Evolutionary conservation across 2,797 vertebrate species (phyloP).

Genomic region (Epinephelus awoara): DNA sequence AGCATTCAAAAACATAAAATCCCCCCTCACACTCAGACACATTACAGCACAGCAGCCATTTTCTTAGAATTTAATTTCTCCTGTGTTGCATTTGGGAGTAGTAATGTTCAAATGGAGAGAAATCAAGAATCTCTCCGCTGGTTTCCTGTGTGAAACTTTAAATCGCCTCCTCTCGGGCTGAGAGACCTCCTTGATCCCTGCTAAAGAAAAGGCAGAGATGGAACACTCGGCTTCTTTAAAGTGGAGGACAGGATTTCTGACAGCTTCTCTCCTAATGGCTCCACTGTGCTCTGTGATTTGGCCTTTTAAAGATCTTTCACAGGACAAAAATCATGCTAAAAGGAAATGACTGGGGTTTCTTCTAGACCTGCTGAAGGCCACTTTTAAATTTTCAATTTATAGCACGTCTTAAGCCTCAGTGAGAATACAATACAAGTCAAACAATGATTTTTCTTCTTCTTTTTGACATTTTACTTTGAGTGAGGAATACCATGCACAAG

Average conservation of each 20-base stretch:
- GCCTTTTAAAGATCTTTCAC: slow-evolving; percentile 47
- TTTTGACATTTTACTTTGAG: not conserved
- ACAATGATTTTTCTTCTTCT: not conserved
- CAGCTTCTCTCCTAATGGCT: slow-evolving; percentile 40
- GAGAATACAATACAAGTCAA: not conserved
- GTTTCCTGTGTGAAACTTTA: slow-evolving; percentile 25
- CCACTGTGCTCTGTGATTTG: slow-evolving; percentile 33
- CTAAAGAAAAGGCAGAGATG: slow-evolving; percentile 35
- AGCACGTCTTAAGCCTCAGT: not conserved
- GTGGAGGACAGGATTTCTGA: slow-evolving; percentile 50
- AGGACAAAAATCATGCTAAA: slow-evolving; percentile 39
- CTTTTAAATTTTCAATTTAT: slow-evolving; percentile 10
- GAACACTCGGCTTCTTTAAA: slow-evolving; percentile 37
- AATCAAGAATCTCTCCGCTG: not conserved
- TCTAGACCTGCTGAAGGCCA: slow-evolving; percentile 19
- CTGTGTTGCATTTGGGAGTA: slow-evolving; percentile 16
- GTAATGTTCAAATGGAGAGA: slow-evolving; percentile 10
- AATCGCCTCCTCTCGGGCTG: slow-evolving; percentile 28
- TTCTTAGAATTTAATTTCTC: slow-evolving; percentile 13
- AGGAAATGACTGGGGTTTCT: slow-evolving; percentile 33
- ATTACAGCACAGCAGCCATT: not conserved
- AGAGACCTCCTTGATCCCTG: slow-evolving; percentile 37
- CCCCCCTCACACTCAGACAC: not conserved
- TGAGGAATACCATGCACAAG: too few species aligned
- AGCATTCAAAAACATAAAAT: not conserved